Evolutionary conservation across 2,113 vertebrate species (phyloP).

Genomic region (Regulus satrapa): DNA sequence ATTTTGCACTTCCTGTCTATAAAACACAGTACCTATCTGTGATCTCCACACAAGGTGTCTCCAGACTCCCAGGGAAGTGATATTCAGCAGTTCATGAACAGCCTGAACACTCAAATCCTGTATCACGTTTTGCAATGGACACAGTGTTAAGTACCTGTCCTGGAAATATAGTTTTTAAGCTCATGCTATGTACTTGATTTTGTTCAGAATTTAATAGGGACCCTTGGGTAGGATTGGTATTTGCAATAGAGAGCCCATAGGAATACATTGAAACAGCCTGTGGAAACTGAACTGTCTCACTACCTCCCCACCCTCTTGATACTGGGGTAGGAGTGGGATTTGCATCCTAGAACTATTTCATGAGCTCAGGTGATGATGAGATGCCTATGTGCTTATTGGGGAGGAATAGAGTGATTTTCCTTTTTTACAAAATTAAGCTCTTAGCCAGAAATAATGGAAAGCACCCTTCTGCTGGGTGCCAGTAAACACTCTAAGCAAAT

Average conservation of each 20-base stretch:
- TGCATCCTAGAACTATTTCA: background rate
- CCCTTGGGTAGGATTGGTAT: background rate
- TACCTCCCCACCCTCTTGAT: background rate
- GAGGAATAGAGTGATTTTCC: background rate
- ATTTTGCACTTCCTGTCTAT: background rate
- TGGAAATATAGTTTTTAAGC: background rate
- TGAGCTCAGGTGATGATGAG: background rate
- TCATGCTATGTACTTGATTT: background rate
- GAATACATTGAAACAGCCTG: background rate
- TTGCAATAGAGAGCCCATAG: background rate
- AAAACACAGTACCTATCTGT: background rate
- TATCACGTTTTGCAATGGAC: background rate
- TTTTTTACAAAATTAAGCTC: background rate
- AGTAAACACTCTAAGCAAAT: background rate
- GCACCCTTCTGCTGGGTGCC: background rate
- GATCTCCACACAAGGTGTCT: constrained; percentile 9
- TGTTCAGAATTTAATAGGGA: background rate
- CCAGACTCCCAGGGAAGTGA: background rate
- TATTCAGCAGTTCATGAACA: background rate
- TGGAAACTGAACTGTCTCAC: background rate
- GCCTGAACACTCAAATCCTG: background rate
- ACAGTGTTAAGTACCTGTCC: background rate
- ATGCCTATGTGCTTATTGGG: background rate
- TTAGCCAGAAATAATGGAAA: background rate
- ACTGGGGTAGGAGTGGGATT: background rate